These are phyloP conservation scores for Pipistrellus kuhlii DNA, from an alignment of 2,797 vertebrate species.

Conservation along the genomic window DNA sequence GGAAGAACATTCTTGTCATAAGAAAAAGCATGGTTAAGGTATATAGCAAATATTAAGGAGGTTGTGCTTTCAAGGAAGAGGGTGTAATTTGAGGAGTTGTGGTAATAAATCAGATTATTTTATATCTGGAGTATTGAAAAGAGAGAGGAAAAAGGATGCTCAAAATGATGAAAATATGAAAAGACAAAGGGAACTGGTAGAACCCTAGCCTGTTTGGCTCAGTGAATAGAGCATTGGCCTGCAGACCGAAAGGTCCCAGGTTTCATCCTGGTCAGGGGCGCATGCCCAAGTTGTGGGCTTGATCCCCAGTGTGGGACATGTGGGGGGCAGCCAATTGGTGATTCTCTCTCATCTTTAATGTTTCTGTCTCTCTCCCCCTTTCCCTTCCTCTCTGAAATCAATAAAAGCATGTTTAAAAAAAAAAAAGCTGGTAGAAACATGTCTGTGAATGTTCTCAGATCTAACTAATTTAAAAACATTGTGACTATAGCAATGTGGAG, in stretches of 20 bases:
- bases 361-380: too few species aligned
- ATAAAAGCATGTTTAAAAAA: neutral
- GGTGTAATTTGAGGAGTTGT: neutral
- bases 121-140: neutral
- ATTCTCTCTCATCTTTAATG: too few species aligned
- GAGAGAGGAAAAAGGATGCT: neutral
- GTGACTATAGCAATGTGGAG: neutral
- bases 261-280: too few species aligned
- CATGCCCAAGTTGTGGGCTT: too few species aligned
- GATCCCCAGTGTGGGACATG: too few species aligned
- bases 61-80: neutral
- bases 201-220: neutral
- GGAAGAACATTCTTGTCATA: neutral
- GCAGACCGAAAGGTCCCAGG: too few species aligned
- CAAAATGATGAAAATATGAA: neutral
- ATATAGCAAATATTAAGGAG: neutral
- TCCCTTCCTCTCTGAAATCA: too few species aligned
- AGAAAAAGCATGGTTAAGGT: neutral
- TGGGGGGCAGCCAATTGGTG: too few species aligned
- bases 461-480: conserved; percentile 26
- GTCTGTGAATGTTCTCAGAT: neutral
- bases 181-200: conserved; percentile 17
- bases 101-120: neutral
- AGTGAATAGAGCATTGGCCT: too few species aligned
- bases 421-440: neutral